Conservation (phyloP, 2,113 vertebrate species). For the Kryptolebias marmoratus region DNA sequence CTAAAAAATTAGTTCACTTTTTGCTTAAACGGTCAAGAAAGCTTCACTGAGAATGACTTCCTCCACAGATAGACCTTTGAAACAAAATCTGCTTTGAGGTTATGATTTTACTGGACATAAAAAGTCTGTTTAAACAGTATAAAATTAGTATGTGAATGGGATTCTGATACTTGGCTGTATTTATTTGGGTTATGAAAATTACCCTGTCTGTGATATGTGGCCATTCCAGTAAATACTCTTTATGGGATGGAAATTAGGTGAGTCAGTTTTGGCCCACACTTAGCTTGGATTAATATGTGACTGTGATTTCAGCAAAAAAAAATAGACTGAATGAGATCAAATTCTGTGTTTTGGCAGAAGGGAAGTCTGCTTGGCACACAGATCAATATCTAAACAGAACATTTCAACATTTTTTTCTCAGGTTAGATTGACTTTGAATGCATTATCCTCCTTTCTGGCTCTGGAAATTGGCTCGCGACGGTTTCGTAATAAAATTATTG, state of each 20-base stretch:
- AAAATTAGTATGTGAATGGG: conserved; percentile 62
- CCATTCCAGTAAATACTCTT: conserved; percentile 58
- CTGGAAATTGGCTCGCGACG: conserved; percentile 65
- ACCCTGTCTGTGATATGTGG: conserved; percentile 52
- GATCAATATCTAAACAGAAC: conserved; percentile 76
- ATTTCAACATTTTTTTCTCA: conserved; percentile 69
- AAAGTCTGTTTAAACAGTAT: conserved; percentile 58
- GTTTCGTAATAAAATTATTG: conserved; percentile 66
- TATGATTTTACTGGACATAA: conserved; percentile 46
- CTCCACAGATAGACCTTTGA: conserved; percentile 47
- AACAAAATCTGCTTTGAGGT: conserved; percentile 41
- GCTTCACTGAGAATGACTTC: conserved; percentile 53
- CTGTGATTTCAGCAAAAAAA: conserved; percentile 69
- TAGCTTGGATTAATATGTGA: conserved; percentile 63
- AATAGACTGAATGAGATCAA: conserved; percentile 68
- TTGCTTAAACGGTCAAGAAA: conserved; percentile 68
- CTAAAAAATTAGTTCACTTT: conserved; percentile 68
- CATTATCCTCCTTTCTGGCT: conserved; percentile 75
- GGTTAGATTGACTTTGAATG: conserved; percentile 74
- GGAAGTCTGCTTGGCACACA: conserved; percentile 68
- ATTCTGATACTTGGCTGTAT: conserved; percentile 54
- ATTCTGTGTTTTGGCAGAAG: conserved; percentile 69
- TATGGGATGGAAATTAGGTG: conserved; percentile 53
- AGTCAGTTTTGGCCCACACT: conserved; percentile 59
- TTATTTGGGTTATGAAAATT: conserved; percentile 59